phyloP scores from a whole-genome alignment of 2,888 invertebrate genomes.

The Plebejus argus region DNA sequence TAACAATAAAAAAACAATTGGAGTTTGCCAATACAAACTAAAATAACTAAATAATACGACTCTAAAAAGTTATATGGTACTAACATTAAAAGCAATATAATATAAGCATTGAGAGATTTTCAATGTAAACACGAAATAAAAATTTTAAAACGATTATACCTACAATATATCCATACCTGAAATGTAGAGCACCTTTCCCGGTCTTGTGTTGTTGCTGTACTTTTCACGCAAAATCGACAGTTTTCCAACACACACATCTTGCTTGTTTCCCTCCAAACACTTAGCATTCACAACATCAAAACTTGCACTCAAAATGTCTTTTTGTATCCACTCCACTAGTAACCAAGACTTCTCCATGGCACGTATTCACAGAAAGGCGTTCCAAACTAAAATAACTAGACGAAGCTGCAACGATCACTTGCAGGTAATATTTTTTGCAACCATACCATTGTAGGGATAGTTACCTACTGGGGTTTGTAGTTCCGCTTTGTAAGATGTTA shows the following conservation, averaged over 20 bases:
- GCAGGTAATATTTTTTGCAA: constrained; percentile 32
- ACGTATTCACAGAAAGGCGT: background rate
- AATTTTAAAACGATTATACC: background rate
- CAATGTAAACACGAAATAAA: background rate
- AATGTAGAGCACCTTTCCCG: constrained; percentile 11
- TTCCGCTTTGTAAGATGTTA: constrained; percentile 28
- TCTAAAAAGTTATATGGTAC: background rate
- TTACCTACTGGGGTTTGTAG: constrained; percentile 19
- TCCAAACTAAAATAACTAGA: constrained; percentile 18
- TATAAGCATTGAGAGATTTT: too few species aligned
- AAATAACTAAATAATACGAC: too few species aligned
- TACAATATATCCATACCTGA: constrained; percentile 15
- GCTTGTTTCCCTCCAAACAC: constrained; percentile 26
- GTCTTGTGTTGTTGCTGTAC: constrained; percentile 24
- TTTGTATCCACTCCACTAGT: constrained; percentile 24
- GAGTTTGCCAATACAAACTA: background rate
- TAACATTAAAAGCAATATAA: background rate
- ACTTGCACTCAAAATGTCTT: constrained; percentile 11
- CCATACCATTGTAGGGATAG: constrained; percentile 27
- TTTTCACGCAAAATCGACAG: constrained; percentile 29
- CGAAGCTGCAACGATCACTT: constrained; percentile 19
- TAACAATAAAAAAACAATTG: background rate
- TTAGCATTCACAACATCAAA: constrained; percentile 22
- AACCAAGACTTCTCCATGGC: constrained; percentile 19
- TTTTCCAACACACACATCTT: constrained; percentile 26